Evolutionary conservation across 37 sponge, comb jelly and placozoan genomes (phyloP).

Genomic region (Aphrocallistes beatrix): DNA sequence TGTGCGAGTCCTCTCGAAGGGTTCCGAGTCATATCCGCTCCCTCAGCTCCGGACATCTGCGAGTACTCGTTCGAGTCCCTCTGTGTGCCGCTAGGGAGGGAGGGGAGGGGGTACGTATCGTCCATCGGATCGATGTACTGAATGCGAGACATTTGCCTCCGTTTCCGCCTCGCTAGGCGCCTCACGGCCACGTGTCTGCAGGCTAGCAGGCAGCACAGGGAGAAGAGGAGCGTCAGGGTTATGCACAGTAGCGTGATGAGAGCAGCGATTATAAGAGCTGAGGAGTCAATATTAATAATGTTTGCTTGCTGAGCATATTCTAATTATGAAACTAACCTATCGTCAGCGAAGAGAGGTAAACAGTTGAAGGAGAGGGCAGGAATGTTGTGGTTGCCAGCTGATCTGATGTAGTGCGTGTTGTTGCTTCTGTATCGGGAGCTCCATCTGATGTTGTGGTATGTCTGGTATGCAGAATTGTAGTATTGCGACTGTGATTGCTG

Average conservation of each 20-base stretch:
- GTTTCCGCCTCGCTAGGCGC: background rate
- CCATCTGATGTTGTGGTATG: too few relatives aligned
- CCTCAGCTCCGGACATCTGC: background rate
- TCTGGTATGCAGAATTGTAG: too few relatives aligned
- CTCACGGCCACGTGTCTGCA: background rate
- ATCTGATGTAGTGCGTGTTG: too few relatives aligned
- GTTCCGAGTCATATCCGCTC: background rate
- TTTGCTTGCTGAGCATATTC: too few relatives aligned
- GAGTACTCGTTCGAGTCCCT: conserved; percentile 1
- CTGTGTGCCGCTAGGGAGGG: background rate
- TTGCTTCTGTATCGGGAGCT: too few relatives aligned
- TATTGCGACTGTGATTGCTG: too few relatives aligned
- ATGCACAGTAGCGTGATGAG: conserved; percentile 8
- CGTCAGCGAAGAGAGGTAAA: too few relatives aligned
- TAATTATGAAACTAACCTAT: too few relatives aligned
- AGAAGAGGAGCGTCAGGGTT: background rate
- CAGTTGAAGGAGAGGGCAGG: too few relatives aligned
- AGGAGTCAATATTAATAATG: too few relatives aligned
- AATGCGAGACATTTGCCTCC: background rate
- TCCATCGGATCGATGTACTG: background rate
- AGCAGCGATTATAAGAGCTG: background rate
- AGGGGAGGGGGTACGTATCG: background rate
- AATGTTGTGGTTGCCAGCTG: too few relatives aligned
- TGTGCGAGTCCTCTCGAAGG: background rate
- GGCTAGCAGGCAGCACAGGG: background rate